phyloP scores from a whole-genome alignment of 2,797 vertebrate species.

The Eulemur albifrons region DNA sequence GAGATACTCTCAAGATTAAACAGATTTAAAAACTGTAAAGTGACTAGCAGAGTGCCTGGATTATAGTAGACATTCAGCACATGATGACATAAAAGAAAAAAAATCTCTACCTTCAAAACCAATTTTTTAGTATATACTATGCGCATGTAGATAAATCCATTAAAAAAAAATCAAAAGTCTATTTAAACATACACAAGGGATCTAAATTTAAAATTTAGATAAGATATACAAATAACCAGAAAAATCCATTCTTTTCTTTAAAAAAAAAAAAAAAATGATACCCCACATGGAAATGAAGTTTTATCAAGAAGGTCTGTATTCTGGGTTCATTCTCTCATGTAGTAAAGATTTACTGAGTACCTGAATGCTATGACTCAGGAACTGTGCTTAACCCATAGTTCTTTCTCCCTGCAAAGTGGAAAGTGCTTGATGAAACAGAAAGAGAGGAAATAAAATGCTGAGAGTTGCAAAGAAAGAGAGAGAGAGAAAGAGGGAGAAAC shows the following conservation, averaged over 20 bases:
- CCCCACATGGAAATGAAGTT: not conserved
- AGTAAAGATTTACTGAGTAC: not conserved
- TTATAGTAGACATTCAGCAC: not conserved
- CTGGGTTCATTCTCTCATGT: not conserved
- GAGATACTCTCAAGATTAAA: not conserved
- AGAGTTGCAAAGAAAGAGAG: not conserved
- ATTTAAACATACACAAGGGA: not conserved
- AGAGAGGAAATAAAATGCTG: not conserved
- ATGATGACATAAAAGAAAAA: slow-evolving; percentile 21
- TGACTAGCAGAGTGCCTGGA: not conserved
- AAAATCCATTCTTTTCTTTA: not conserved
- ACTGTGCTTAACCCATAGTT: not conserved
- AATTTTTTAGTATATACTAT: not conserved
- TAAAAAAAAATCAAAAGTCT: not conserved
- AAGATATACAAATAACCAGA: not conserved
- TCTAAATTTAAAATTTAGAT: not conserved
- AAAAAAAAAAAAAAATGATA: not conserved
- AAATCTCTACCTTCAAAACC: not conserved
- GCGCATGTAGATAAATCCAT: not conserved
- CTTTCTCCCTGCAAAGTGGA: not conserved
- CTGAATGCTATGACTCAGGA: not conserved
- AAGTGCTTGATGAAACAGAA: not conserved
- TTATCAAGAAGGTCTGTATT: not conserved
- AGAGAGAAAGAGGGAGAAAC: not conserved
- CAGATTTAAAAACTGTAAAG: not conserved